These are phyloP conservation scores for Epinephelus moara DNA, from an alignment of 2,113 vertebrate genomes.

Conservation along the genomic window DNA sequence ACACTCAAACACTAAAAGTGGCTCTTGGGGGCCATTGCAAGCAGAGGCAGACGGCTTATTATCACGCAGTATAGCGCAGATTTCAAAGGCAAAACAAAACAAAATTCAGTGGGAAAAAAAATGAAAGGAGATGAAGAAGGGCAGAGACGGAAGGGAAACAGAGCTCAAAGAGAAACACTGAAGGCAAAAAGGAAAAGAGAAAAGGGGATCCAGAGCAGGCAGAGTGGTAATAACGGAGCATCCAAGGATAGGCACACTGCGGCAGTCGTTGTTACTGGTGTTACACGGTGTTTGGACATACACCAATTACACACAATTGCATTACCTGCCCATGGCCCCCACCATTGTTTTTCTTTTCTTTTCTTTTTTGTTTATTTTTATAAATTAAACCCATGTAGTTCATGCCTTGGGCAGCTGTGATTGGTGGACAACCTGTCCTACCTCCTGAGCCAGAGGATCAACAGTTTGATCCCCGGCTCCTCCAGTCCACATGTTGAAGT, in stretches of 20 bases:
- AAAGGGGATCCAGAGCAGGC: not conserved
- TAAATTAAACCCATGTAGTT: no score
- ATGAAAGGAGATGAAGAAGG: not conserved
- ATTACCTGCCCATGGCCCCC: no score
- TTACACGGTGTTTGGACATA: no score
- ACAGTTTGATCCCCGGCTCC: no score
- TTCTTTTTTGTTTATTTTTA: no score
- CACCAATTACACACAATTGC: no score
- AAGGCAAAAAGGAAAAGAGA: constrained; percentile 1
- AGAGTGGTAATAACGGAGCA: not conserved
- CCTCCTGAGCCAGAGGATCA: no score
- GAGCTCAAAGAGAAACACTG: not conserved
- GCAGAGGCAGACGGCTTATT: constrained; percentile 58
- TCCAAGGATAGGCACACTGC: not conserved
- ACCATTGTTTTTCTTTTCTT: no score
- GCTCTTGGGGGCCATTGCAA: constrained; percentile 33
- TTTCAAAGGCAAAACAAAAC: constrained; percentile 62
- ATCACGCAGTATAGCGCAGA: constrained; percentile 53
- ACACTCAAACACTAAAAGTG: constrained; percentile 1
- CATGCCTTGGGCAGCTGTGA: no score
- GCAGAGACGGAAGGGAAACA: constrained; percentile 7
- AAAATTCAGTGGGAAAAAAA: not conserved
- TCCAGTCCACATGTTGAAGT: no score
- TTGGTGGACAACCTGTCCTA: no score
- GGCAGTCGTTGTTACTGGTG: no score